These are phyloP conservation scores for Gallirallus australis DNA, from an alignment of 2,797 vertebrate genomes.

Conservation along the genomic window DNA sequence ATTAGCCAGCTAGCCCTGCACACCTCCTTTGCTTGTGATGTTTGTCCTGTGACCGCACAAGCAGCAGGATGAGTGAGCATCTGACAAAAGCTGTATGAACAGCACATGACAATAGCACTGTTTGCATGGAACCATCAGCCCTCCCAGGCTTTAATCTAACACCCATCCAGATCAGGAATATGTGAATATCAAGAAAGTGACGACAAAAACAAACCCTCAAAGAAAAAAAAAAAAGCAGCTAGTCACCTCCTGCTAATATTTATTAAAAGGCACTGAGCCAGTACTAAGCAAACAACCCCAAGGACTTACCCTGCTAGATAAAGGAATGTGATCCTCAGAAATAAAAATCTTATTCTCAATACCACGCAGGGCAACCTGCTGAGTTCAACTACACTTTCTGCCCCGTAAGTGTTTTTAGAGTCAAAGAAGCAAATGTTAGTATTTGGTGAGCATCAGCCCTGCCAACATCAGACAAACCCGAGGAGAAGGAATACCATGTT, in stretches of 20 bases:
- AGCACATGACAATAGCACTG: not conserved
- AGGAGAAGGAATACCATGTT: not conserved
- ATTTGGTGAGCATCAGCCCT: not conserved
- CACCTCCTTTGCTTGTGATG: not conserved
- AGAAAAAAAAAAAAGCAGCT: not conserved
- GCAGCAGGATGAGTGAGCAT: not conserved
- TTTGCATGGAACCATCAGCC: not conserved
- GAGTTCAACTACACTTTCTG: not conserved
- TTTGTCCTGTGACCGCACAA: not conserved
- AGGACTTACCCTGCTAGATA: not conserved
- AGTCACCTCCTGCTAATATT: not conserved
- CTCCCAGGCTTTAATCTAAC: not conserved
- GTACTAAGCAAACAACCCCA: not conserved
- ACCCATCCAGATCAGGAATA: not conserved
- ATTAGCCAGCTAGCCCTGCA: not conserved
- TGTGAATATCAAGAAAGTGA: not conserved
- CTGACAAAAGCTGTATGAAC: not conserved
- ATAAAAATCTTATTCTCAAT: conserved; percentile 24
- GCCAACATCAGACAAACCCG: not conserved
- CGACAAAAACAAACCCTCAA: not conserved
- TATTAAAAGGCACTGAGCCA: not conserved
- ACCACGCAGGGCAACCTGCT: not conserved
- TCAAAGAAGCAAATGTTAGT: not conserved
- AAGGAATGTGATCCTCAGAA: conserved; percentile 13
- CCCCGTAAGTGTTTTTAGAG: not conserved